Evolutionary conservation across 1,140 invertebrate genomes (phyloP).

Genomic region (Drosophila pseudoananassae): DNA sequence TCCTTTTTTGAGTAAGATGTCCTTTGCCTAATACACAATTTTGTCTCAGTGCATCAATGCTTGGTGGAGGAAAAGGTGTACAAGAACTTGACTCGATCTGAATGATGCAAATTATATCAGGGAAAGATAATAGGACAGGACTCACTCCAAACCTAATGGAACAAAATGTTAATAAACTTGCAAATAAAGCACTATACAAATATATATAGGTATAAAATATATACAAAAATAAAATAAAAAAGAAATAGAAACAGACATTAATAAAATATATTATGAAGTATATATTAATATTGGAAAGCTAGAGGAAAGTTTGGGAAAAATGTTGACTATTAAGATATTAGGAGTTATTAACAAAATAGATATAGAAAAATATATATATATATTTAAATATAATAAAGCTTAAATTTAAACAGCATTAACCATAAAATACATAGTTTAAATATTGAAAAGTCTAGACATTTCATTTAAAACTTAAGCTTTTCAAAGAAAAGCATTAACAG

Average conservation of each 20-base stretch:
- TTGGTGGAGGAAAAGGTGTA: neutral
- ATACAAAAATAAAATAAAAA: neutral
- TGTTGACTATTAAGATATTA: too few relatives aligned
- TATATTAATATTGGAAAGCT: too few relatives aligned
- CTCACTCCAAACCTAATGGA: constrained; percentile 7
- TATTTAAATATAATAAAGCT: too few relatives aligned
- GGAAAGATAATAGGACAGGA: constrained; percentile 26
- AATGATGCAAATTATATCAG: constrained; percentile 51
- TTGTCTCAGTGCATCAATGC: neutral
- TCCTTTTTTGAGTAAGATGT: neutral
- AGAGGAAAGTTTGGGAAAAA: too few relatives aligned
- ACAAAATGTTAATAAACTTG: constrained; percentile 5
- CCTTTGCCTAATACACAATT: neutral
- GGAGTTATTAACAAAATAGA: too few relatives aligned
- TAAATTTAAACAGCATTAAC: too few relatives aligned
- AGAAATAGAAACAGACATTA: too few relatives aligned
- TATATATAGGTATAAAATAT: neutral
- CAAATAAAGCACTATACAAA: neutral
- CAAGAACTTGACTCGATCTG: constrained; percentile 36
- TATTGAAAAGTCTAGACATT: neutral
- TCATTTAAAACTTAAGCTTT: too few relatives aligned
- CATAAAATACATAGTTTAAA: neutral
- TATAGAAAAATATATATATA: too few relatives aligned
- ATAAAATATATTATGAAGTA: too few relatives aligned
- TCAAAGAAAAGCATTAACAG: neutral